Evolutionary conservation across 2,888 invertebrate genomes (phyloP), one percentile per base, ranked within the genome.

Genomic region (Cheilosia impressa): DNA sequence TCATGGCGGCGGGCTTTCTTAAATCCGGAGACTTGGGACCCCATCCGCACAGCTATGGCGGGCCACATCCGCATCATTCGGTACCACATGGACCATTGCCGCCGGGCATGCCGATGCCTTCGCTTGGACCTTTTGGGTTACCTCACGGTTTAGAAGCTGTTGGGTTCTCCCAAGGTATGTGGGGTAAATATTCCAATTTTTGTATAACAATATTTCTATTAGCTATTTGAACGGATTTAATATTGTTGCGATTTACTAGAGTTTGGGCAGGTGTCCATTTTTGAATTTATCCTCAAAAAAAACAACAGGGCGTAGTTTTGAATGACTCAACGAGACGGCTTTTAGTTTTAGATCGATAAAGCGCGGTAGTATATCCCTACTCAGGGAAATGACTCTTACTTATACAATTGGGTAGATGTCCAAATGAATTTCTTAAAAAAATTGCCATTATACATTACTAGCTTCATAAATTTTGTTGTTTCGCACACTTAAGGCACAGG

Each of bases 91-190:
- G 92, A 27, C 92, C 92, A 38, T 87, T 92, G 80, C 92, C 92
- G 87, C 92, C 92, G 68, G 92, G 92, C 80, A 92, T 92, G 92
- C 91, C 92, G 77, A 92, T 92, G 92, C 90, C 92, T 63, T 92
- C 92, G 47, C 89, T 92, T 82, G 91, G 91, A 89, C 92, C 92
- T 89, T 92, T 92, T 90, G 92, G 92, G 89, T 89, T 92, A 89
- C 92, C 92, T 88, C 92, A 92, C 89, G 92, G 92, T 88, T 89
- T 92, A 88, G 92, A 92, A 89, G 92, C 92, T 88, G 92, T 92
- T 90, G 92, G 92, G 90, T 92, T 92, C 89, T 91, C 92, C 90
- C 92, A 92, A 92, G 92, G 92, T 92, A 92, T 92, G 92, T 92
- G 92, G 92, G 92, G 92, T 92, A 92, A 92, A 92, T 92, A 92